A percentile compares a stretch with the other conserved stretches of the same genome.
phyloP scores from a whole-genome alignment of 2,113 vertebrate genomes.

The Cavia aperea region DNA sequence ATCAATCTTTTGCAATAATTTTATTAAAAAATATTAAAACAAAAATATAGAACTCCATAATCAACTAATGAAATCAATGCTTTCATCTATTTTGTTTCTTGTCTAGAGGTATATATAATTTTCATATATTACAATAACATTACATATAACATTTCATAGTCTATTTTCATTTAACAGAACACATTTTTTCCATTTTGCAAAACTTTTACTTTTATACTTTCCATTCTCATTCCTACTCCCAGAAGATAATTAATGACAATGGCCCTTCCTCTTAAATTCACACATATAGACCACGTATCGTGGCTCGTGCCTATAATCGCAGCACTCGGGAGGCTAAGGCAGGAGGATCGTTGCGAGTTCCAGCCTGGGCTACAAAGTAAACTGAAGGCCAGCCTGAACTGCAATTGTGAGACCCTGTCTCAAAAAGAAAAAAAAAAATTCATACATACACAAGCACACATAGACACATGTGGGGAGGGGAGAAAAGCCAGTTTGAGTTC shows the following conservation, averaged over 20 bases:
- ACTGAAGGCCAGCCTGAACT: too few relatives aligned
- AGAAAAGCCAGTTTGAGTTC: conserved; percentile 4
- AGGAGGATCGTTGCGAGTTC: too few relatives aligned
- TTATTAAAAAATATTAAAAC: conserved; percentile 47
- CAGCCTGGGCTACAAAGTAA: too few relatives aligned
- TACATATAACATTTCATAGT: neutral
- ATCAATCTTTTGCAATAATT: conserved; percentile 37
- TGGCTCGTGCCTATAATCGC: too few relatives aligned
- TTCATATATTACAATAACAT: conserved; percentile 21
- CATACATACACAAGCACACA: neutral
- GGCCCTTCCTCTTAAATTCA: conserved; percentile 21
- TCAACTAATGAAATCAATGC: neutral
- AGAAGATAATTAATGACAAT: neutral
- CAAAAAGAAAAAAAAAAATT: neutral
- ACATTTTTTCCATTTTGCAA: conserved; percentile 30
- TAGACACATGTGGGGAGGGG: neutral
- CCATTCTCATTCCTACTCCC: neutral
- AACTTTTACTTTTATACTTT: conserved; percentile 4
- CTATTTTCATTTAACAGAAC: conserved; percentile 10
- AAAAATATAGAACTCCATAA: conserved; percentile 35
- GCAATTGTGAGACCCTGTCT: too few relatives aligned
- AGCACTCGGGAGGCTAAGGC: too few relatives aligned
- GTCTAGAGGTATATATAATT: neutral
- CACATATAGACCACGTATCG: neutral
- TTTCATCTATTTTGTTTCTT: conserved; percentile 24